Base-by-base conservation (phyloP, 1,140 invertebrate genomes). In the Drosophila hydei region DNA sequence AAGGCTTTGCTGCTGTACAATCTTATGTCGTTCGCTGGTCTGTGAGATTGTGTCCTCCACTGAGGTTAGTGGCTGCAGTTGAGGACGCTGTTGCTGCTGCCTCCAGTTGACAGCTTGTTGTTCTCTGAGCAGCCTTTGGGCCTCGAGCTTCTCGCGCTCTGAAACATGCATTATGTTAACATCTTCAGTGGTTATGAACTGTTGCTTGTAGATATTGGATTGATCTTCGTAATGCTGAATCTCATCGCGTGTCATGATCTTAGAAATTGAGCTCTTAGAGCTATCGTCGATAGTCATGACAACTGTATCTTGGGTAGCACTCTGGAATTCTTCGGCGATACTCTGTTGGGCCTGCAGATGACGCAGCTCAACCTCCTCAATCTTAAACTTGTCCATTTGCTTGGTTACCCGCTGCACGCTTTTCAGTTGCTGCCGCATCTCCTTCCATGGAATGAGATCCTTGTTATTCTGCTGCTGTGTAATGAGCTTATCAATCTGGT, bases 371-470 rank as follows among this genome's bases (percentile, higher is more conserved):
- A 92, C 89, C 60, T 92, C 90, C 59, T 91, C 83, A 7, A 91
- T 77, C 70, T 91, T 91, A 38, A 91, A 91, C 27, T 91, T 91
- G 16, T 92, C 88, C 4, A 91, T 91, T 52, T 89, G 72, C 38
- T 91, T 89, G 19, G 91, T 84, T 3, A 90, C 84, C 23, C 73
- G 69, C 43, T 91, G 73, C 8, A 91, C 90, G 23, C 89, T 90
- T 75, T 91, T 91, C 0, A 91, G 55, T 38, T 91, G 89, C 40
- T 91, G 80, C 0, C 89, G 88, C 90, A 91, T 91, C 56, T 90
- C 89, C 58, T 91, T 90, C 90, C 90, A 91, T 4, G 90, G 90
- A 23, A 91, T 90, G 2, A 77, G 60, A 48, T 89, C 87, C 25
- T 83, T 88, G 14, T 59, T 61, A 33, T 90, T 91, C 21, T 81